Base-by-base conservation (phyloP, 2,888 invertebrate species). In the Drosophila rellima region DNA sequence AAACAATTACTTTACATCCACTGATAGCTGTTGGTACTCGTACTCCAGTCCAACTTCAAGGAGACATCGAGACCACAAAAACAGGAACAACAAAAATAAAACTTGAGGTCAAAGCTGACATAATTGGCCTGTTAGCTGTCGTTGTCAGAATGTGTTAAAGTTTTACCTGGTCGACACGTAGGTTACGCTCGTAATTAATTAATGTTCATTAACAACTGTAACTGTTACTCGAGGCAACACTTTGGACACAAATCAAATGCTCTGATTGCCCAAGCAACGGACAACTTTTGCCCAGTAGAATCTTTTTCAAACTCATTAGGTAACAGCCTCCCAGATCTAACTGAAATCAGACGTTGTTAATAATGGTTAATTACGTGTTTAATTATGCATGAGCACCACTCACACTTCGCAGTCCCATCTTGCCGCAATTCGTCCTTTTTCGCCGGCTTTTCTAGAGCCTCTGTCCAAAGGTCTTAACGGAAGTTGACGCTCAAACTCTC, bases 291-390 rank as follows among this genome's bases (percentile, higher is more conserved):
- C 40, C 69, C 63, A 55, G 52, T 52, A 55, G 74, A 81, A 83
- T 80, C 83, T 81, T 79, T 75, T 65, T 52, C 67, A 81, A 81
- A 84, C 87, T 84, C 83, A 86, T 84, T 84, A 86, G 81, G 75
- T 78, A 72, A 70, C 66, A 62, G 78, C 61, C 70, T 54, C 37
- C 40, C 47, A 81, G 73, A 73, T 70, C 81, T 64, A 54, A 79
- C 77, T 63, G 64, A 86, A 86, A 84, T 84, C 83, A 84, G 83
- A 86, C 83, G 81, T 86, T 86, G 81, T 86, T 86, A 86, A 85
- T 85, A 87, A 85, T 85, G 88, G 88, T 85, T 87, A 85, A 85
- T 85, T 85, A 85, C 88, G 85, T 85, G 85, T 87, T 85, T 87
- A 85, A 85, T 85, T 85, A 85, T 87, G 88, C 85, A 85, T 82